These are phyloP conservation scores for Drosophila merina DNA, from an alignment of 2,888 invertebrate genomes.

Conservation along the genomic window DNA sequence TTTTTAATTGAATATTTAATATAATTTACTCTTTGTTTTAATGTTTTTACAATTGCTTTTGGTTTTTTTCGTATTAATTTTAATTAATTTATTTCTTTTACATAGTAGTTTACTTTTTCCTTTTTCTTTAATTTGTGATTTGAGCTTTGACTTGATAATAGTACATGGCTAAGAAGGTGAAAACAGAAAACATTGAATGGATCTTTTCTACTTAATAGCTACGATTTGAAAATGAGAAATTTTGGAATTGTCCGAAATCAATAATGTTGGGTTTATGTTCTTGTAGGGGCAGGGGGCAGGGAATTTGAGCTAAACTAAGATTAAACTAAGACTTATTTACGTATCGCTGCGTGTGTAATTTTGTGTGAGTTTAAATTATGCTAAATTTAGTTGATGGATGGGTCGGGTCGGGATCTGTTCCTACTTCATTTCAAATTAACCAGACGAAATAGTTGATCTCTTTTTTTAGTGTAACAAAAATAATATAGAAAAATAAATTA, in stretches of 20 bases:
- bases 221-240: slow-evolving; percentile 18
- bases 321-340: slow-evolving; percentile 70
- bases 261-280: slow-evolving; percentile 10
- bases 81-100: slow-evolving; percentile 38
- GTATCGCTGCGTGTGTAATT: slow-evolving; percentile 45
- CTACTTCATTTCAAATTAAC: slow-evolving; percentile 5
- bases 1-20: slow-evolving; percentile 67
- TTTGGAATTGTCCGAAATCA: slow-evolving; percentile 47
- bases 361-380: slow-evolving; percentile 50
- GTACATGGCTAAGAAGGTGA: slow-evolving; percentile 30
- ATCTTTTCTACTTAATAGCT: slow-evolving; percentile 46
- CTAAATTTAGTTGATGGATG: slow-evolving; percentile 46
- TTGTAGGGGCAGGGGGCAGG: slow-evolving; percentile 17
- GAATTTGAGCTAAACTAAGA: slow-evolving; percentile 70
- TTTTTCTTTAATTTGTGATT: slow-evolving; percentile 21
- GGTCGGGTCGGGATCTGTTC: neutral
- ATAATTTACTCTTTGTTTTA: slow-evolving; percentile 55
- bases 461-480: neutral
- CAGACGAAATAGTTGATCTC: neutral
- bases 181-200: slow-evolving; percentile 29
- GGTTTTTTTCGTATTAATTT: slow-evolving; percentile 51
- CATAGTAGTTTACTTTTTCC: slow-evolving; percentile 33
- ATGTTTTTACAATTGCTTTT: slow-evolving; percentile 71
- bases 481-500: neutral
- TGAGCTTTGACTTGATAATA: slow-evolving; percentile 40